phyloP scores from a whole-genome alignment of 1,140 invertebrate genomes.

The Pseudomyrmex pallidus region DNA sequence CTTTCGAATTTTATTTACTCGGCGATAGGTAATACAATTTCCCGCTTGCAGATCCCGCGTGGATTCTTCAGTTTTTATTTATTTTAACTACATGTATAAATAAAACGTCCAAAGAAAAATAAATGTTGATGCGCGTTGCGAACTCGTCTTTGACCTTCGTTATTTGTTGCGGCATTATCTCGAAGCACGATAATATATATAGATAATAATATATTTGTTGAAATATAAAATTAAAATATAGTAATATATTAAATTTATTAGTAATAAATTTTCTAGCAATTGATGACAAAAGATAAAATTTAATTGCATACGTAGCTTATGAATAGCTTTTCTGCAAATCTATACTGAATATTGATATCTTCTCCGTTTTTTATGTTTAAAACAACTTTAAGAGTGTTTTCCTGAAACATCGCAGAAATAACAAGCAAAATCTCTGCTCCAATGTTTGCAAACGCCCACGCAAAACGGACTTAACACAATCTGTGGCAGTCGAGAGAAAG shows the following conservation, averaged over 20 bases:
- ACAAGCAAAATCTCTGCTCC: conserved; percentile 20
- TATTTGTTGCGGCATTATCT: conserved; percentile 11
- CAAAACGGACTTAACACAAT: conserved; percentile 6
- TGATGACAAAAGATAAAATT: no score
- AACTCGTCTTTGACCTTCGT: no score
- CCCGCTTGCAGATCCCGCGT: background rate
- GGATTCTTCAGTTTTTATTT: conserved; percentile 14
- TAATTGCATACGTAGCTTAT: background rate
- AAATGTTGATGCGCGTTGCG: background rate
- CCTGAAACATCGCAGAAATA: conserved; percentile 18
- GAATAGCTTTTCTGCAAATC: no score
- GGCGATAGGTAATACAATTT: background rate
- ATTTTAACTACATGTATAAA: background rate
- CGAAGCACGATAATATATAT: background rate
- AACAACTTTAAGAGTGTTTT: conserved; percentile 6
- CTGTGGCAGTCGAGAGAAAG: background rate
- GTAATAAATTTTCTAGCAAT: no score
- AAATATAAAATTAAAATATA: no score
- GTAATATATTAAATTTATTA: no score
- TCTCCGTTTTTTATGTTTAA: background rate
- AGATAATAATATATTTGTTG: background rate
- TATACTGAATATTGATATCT: background rate
- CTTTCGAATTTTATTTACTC: background rate
- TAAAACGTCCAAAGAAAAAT: conserved; percentile 25
- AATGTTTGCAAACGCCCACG: conserved; percentile 15